These are phyloP conservation scores for Drosophila buzzatii DNA, from an alignment of 2,888 invertebrate genomes.

Conservation along the genomic window DNA sequence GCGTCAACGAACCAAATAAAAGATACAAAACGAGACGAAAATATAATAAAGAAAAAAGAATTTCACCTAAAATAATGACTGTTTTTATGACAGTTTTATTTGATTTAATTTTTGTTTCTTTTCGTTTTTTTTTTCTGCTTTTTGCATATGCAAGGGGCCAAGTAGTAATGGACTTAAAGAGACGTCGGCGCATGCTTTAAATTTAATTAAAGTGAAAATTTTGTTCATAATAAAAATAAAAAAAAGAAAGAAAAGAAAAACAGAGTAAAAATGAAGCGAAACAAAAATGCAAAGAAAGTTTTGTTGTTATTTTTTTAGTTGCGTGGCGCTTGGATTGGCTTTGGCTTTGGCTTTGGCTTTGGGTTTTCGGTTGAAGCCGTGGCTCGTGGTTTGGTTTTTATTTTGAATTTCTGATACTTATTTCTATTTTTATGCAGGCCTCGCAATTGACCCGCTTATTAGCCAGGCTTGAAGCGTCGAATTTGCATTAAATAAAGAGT, in stretches of 20 bases:
- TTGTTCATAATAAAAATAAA: conserved; percentile 48
- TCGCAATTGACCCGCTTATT: conserved; percentile 74
- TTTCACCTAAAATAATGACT: conserved; percentile 40
- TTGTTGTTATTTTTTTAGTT: conserved; percentile 50
- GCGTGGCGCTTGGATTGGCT: conserved; percentile 42
- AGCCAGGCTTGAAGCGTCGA: conserved; percentile 43
- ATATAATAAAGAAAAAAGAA: conserved; percentile 29
- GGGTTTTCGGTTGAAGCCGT: conserved; percentile 1
- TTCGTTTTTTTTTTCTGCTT: conserved; percentile 20
- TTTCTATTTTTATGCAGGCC: conserved; percentile 57
- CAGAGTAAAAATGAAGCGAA: conserved; percentile 22
- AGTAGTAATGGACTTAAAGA: conserved; percentile 51
- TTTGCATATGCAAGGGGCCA: conserved; percentile 74
- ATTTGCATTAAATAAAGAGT: conserved; percentile 51
- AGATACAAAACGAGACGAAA: conserved; percentile 1
- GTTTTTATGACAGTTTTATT: conserved; percentile 51
- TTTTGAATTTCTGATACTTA: conserved; percentile 20
- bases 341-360: conserved; percentile 21
- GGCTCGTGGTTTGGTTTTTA: conserved; percentile 26
- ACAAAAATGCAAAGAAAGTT: conserved; percentile 74
- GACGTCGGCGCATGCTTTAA: conserved; percentile 71
- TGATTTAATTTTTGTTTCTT: conserved; percentile 22
- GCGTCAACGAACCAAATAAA: conserved; percentile 24
- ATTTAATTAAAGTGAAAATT: conserved; percentile 80
- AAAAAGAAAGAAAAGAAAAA: background rate